Base-by-base conservation (phyloP, 2,888 invertebrate genomes). In the Callimorpha dominula region DNA sequence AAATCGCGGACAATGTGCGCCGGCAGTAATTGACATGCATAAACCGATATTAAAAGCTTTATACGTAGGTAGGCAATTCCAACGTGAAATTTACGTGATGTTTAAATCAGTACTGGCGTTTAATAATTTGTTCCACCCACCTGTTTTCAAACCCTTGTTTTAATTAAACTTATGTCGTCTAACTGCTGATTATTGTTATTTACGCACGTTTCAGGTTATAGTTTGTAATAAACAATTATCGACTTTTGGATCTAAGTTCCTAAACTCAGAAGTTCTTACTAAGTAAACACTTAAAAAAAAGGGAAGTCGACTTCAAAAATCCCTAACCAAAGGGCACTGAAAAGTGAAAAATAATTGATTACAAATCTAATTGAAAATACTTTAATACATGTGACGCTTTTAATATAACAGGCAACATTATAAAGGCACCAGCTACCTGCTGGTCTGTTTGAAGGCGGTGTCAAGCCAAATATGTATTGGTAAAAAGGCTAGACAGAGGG, bases 121-220 rank as follows among this genome's bases (percentile, higher is more conserved):
- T 77, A 81, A 83, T 85, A 85, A 86, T 84, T 85, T 85, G 84
- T 85, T 80, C 81, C 84, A 71, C 79, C 85, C 85, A 86, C 86
- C 86, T 86, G 85, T 84, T 86, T 77, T 71, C 74, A 65, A 78
- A 81, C 76, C 81, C 82, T 83, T 87, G 85, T 88, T 88, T 88
- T 87, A 89, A 90, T 90, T 90, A 88, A 89, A 88, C 80, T 86
- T 87, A 87, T 87, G 83, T 84, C 84, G 80, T 84, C 73, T 89
- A 87, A 89, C 89, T 86, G 85, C 73, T 83, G 71, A 77, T 84
- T 81, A 87, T 88, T 83, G 81, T 76, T 84, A 82, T 85, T 86
- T 83, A 81, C 77, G 77, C 79, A 71, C 76, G 76, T 72, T 80
- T 60, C 77, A 79, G 72, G 76, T 83, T 80, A 82, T 77, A 72